phyloP scores from a whole-genome alignment of 2,888 invertebrate species.

The Hoplodrina ambigua region DNA sequence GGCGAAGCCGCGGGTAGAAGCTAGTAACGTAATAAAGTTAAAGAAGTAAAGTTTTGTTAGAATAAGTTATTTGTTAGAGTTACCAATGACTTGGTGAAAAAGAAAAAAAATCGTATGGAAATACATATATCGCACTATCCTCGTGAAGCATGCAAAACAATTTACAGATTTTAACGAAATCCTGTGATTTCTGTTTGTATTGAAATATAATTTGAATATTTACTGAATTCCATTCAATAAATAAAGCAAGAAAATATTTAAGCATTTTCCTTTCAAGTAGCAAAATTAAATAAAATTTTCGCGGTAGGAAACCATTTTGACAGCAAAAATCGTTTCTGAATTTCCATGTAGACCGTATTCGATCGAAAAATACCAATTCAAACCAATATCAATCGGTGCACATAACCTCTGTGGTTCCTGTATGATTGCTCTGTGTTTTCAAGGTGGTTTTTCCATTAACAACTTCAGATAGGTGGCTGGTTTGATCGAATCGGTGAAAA shows the following conservation, averaged over 20 bases:
- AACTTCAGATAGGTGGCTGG: conserved; percentile 17
- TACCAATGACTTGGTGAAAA: too few relatives aligned
- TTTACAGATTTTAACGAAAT: too few relatives aligned
- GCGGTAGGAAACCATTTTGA: conserved; percentile 15
- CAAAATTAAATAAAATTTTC: background rate
- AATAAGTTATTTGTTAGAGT: too few relatives aligned
- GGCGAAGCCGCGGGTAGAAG: too few relatives aligned
- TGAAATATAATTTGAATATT: too few relatives aligned
- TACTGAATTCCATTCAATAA: background rate
- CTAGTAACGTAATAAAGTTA: too few relatives aligned
- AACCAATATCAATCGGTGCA: conserved; percentile 38
- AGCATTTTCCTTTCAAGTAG: background rate
- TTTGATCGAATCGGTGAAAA: conserved; percentile 21
- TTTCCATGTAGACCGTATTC: conserved; percentile 4
- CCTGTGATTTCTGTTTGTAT: too few relatives aligned
- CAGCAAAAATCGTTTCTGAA: conserved; percentile 29
- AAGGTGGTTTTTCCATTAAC: conserved; percentile 39
- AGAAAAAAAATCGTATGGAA: too few relatives aligned
- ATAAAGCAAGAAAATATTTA: background rate
- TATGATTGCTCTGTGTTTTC: conserved; percentile 47
- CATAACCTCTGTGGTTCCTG: conserved; percentile 31
- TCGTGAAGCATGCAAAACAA: too few relatives aligned
- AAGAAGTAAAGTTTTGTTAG: too few relatives aligned
- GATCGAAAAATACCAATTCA: conserved; percentile 41
- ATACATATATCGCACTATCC: too few relatives aligned